Percentiles rank a stretch among this genome's conserved stretches.
phyloP scores from a whole-genome alignment of 1,140 invertebrate species.

The Drosophila grimshawi region DNA sequence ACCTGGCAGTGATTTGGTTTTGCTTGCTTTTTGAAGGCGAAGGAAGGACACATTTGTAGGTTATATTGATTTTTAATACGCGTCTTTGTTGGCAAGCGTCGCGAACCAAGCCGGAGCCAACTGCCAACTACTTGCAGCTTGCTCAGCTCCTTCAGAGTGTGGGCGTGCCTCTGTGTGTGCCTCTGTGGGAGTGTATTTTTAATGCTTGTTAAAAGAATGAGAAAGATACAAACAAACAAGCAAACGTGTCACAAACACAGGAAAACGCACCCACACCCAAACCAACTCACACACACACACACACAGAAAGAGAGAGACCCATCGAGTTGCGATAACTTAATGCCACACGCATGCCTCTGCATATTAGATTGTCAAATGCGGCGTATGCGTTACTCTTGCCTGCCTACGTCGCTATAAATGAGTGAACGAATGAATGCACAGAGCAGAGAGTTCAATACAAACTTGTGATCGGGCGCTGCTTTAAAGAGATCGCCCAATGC shows the following conservation, averaged over 20 bases:
- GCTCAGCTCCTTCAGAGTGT: slow-evolving; percentile 14
- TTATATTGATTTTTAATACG: slow-evolving; percentile 81
- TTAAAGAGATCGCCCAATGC: no score
- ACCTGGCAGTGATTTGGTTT: slow-evolving; percentile 29
- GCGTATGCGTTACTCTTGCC: slow-evolving; percentile 39
- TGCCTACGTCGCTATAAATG: slow-evolving; percentile 12
- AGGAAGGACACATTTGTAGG: slow-evolving; percentile 75
- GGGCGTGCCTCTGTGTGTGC: not conserved
- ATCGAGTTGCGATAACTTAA: slow-evolving; percentile 69
- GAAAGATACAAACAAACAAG: slow-evolving; percentile 44
- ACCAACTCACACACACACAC: slow-evolving; percentile 4
- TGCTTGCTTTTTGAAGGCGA: slow-evolving; percentile 36
- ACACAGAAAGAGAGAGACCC: slow-evolving; percentile 29
- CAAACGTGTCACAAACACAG: slow-evolving; percentile 68
- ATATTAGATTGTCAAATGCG: slow-evolving; percentile 34
- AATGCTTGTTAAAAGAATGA: slow-evolving; percentile 28
- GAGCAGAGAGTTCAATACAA: no score
- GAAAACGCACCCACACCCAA: slow-evolving; percentile 21
- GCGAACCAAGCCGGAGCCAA: slow-evolving; percentile 42
- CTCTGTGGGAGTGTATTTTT: slow-evolving; percentile 24
- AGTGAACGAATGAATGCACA: no score
- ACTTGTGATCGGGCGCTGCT: no score
- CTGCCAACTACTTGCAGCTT: slow-evolving; percentile 53
- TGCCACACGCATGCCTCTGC: slow-evolving; percentile 70
- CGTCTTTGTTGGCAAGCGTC: slow-evolving; percentile 55